Percentiles rank a stretch among this genome's conserved stretches.
These are phyloP conservation scores for Oreochromis mossambicus DNA, from an alignment of 2,797 vertebrate genomes.

Conservation along the genomic window DNA sequence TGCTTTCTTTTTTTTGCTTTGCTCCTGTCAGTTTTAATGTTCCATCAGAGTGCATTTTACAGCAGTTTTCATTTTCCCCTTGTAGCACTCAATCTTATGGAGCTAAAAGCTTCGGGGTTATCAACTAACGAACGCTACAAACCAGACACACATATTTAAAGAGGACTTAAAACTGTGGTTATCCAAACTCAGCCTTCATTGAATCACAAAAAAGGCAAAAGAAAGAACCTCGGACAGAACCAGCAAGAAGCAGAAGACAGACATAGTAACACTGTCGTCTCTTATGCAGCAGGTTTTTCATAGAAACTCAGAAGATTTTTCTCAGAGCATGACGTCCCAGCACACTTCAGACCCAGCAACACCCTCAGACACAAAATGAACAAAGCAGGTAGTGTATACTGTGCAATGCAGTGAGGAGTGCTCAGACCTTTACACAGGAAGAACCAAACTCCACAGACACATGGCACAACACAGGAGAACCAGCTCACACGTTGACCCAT, in stretches of 20 bases:
- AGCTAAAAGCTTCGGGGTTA: not conserved
- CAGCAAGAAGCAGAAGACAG: not conserved
- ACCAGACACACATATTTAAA: not conserved
- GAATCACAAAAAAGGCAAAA: not conserved
- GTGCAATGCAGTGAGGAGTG: not conserved
- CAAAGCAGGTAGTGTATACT: not conserved
- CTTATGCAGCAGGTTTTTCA: not conserved
- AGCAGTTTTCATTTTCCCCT: not conserved
- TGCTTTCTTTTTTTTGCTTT: not conserved
- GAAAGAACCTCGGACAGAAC: not conserved
- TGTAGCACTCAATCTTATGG: not conserved
- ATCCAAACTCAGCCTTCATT: accelerated
- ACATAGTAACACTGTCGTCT: not conserved
- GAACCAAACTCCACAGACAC: not conserved
- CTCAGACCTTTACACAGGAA: accelerated
- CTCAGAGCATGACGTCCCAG: not conserved
- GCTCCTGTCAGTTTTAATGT: not conserved
- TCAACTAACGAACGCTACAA: accelerated
- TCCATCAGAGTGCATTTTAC: not conserved
- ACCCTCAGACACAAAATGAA: not conserved
- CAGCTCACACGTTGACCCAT: not conserved
- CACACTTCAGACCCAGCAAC: not conserved
- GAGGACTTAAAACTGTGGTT: accelerated
- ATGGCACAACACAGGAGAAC: not conserved
- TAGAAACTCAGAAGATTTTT: not conserved